These are phyloP conservation scores for Ctena decussata DNA, from an alignment of 2,888 invertebrate genomes.

Conservation along the genomic window DNA sequence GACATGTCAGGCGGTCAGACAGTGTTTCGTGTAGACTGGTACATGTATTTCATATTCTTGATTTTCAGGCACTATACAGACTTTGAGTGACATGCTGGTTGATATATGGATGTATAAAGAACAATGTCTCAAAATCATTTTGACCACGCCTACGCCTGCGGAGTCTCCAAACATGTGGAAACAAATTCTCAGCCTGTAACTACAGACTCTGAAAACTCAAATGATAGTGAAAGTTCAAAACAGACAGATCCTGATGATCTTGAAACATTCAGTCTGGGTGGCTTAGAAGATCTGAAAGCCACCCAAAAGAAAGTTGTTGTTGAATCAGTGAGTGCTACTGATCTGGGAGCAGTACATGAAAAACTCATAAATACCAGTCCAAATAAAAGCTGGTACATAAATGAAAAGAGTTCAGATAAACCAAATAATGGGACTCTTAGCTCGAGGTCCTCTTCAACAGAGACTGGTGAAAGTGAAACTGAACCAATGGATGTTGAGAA, in stretches of 20 bases:
- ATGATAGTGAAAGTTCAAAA: slow-evolving; percentile 4
- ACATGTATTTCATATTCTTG: too few species aligned
- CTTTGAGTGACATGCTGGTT: too few species aligned
- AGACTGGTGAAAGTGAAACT: not conserved
- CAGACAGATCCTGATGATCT: too few species aligned
- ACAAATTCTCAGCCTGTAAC: not conserved
- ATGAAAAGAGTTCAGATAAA: not conserved
- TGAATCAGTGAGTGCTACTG: not conserved
- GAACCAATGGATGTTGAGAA: not conserved
- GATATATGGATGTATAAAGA: not conserved
- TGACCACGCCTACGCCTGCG: not conserved
- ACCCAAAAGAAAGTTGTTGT: not conserved
- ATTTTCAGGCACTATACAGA: too few species aligned
- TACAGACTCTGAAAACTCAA: not conserved
- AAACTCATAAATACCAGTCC: not conserved
- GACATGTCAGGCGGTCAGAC: too few species aligned
- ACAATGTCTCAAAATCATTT: not conserved
- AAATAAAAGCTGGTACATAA: not conserved
- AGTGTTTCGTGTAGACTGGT: too few species aligned
- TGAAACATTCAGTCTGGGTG: too few species aligned
- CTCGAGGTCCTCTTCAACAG: not conserved
- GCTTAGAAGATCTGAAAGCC: too few species aligned
- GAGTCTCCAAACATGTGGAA: not conserved
- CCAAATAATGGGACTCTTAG: not conserved
- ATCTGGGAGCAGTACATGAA: not conserved